phyloP scores from a whole-genome alignment of 2,797 vertebrate species.

The Phataginus tetradactyla region DNA sequence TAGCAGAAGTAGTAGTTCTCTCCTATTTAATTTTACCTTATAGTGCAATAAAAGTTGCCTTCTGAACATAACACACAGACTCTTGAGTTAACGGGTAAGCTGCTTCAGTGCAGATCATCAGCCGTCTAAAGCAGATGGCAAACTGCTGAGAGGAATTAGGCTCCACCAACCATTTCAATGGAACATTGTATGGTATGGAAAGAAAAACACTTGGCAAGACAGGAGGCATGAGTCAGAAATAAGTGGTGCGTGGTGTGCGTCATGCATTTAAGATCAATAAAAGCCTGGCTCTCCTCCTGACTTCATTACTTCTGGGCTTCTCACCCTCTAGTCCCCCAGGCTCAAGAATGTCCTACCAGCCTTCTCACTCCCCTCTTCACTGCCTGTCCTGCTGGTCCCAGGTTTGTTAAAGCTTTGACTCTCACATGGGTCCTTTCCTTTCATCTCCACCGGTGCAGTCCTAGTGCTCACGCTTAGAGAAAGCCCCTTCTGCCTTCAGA shows the following conservation, averaged over 20 bases:
- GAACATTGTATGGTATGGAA: constrained; percentile 55
- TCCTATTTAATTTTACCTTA: neutral
- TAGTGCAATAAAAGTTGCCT: neutral
- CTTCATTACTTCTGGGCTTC: neutral
- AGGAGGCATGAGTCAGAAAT: constrained; percentile 47
- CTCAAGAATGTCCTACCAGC: neutral
- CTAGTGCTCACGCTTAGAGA: neutral
- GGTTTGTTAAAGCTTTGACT: neutral
- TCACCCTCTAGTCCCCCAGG: neutral
- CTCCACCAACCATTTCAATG: neutral
- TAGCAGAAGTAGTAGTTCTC: neutral
- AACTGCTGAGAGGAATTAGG: constrained; percentile 39
- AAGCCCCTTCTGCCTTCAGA: neutral
- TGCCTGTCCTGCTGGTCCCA: neutral
- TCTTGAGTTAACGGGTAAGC: constrained; percentile 27
- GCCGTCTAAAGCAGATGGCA: constrained; percentile 31
- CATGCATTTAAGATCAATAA: constrained; percentile 27
- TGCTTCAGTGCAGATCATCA: neutral
- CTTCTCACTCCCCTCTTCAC: neutral
- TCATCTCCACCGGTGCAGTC: neutral
- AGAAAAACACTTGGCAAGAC: constrained; percentile 55
- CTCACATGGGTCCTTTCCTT: neutral
- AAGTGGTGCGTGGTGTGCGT: constrained; percentile 7
- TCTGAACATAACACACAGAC: neutral
- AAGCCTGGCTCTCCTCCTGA: constrained; percentile 26